Percentiles rank a stretch among this genome's conserved stretches.
These are phyloP conservation scores for Drosophila elegans DNA, from an alignment of 1,140 invertebrate genomes.

Conservation along the genomic window DNA sequence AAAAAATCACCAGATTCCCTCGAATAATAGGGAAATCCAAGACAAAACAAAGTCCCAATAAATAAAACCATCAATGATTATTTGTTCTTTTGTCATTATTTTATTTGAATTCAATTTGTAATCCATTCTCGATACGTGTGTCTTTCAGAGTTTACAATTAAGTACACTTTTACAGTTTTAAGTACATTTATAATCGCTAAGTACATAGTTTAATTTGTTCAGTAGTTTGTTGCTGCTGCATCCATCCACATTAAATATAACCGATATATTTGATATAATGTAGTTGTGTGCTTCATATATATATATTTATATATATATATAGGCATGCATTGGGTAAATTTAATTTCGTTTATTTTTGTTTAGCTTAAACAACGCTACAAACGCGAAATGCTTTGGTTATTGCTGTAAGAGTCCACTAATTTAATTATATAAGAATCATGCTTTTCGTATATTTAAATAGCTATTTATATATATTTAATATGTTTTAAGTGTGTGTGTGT, in stretches of 20 bases:
- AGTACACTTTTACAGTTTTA: slow-evolving; percentile 37
- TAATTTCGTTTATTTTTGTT: slow-evolving; percentile 34
- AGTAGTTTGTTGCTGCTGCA: slow-evolving; percentile 26
- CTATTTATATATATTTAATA: slow-evolving; percentile 19
- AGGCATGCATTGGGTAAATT: slow-evolving; percentile 35
- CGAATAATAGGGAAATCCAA: no score
- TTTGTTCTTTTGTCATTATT: slow-evolving; percentile 34
- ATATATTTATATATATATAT: slow-evolving; percentile 14
- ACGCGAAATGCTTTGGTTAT: slow-evolving; percentile 79
- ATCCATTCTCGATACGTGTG: slow-evolving; percentile 36
- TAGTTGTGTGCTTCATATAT: slow-evolving; percentile 8
- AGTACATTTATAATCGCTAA: slow-evolving; percentile 25
- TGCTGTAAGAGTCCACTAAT: slow-evolving; percentile 78
- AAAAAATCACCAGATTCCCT: no score
- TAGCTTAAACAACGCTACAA: slow-evolving; percentile 42
- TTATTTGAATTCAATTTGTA: slow-evolving; percentile 53
- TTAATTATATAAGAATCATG: slow-evolving; percentile 46
- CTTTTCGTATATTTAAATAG: slow-evolving; percentile 40
- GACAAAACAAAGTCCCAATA: neutral
- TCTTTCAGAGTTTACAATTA: slow-evolving; percentile 32
- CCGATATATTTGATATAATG: slow-evolving; percentile 12
- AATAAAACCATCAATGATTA: neutral
- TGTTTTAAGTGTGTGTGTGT: slow-evolving; percentile 10
- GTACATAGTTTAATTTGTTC: slow-evolving; percentile 44
- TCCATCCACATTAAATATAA: slow-evolving; percentile 25